Evolutionary conservation across 2,797 vertebrate genomes (phyloP).

Genomic region (Gallinago nigripennis): DNA sequence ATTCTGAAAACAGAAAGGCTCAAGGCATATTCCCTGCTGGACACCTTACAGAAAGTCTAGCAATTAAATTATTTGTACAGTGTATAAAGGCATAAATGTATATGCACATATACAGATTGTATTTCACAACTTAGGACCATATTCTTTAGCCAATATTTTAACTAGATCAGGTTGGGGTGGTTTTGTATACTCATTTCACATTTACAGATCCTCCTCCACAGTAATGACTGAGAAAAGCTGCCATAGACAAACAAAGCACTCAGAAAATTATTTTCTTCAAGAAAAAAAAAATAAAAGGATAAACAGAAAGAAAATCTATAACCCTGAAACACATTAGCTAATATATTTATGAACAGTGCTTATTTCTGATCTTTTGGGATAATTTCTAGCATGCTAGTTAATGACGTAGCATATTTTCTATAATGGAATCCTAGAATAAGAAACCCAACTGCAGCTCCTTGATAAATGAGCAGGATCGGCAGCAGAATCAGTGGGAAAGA

Average conservation of each 20-base stretch:
- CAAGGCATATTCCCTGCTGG: neutral
- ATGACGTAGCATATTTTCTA: neutral
- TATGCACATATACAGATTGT: neutral
- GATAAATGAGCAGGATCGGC: neutral
- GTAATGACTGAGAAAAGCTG: constrained; percentile 19
- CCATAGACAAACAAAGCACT: neutral
- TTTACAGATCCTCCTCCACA: constrained; percentile 27
- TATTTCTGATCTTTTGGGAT: neutral
- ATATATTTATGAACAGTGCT: neutral
- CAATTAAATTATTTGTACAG: neutral
- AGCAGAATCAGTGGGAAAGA: neutral
- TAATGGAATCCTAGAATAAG: neutral
- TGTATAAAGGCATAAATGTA: neutral
- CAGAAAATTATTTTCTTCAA: neutral
- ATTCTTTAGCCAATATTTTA: neutral
- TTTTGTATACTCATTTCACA: neutral
- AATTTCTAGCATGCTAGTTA: neutral
- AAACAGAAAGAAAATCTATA: neutral
- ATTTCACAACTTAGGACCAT: neutral
- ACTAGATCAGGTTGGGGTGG: neutral
- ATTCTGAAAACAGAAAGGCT: neutral
- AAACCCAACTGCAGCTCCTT: neutral
- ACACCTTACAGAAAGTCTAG: neutral
- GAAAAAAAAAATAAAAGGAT: neutral
- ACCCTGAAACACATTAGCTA: neutral